Evolutionary conservation across 1,140 invertebrate species (phyloP).

Genomic region (Mamestra configurata): DNA sequence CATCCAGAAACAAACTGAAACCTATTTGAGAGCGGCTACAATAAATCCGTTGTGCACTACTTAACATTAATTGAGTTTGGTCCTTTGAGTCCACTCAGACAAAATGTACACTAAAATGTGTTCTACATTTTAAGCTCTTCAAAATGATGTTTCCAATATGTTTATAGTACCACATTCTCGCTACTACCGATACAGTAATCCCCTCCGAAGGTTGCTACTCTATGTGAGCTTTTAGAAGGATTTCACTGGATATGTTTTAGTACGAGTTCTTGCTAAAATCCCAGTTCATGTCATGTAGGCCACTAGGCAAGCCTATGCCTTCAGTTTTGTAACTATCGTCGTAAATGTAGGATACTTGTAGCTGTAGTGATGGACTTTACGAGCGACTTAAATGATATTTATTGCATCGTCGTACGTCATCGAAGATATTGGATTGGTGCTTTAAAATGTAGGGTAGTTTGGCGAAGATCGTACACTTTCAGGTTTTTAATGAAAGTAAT

Average conservation of each 20-base stretch:
- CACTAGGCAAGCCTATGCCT: not conserved
- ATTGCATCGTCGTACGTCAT: slow-evolving; percentile 19
- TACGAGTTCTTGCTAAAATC: slow-evolving; percentile 15
- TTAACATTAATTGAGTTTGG: not conserved
- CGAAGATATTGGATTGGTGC: slow-evolving; percentile 5
- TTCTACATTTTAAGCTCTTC: not conserved
- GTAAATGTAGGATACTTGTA: not conserved
- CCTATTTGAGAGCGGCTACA: not conserved
- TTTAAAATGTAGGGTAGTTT: not conserved
- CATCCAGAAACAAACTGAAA: not conserved
- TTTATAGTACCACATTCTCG: not conserved
- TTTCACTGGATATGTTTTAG: slow-evolving; percentile 4
- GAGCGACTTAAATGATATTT: slow-evolving; percentile 29
- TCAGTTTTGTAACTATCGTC: not conserved
- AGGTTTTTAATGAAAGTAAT: not conserved
- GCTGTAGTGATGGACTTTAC: slow-evolving; percentile 3
- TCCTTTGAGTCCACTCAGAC: not conserved
- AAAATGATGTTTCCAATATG: not conserved
- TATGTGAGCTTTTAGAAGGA: not conserved
- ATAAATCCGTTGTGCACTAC: not conserved
- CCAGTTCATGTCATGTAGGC: not conserved
- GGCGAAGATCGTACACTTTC: not conserved
- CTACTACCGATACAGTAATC: slow-evolving; percentile 1
- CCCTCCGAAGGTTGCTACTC: not conserved
- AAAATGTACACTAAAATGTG: not conserved